Evolutionary conservation across 2,888 invertebrate species (phyloP), one percentile per base, ranked within the genome.

Genomic region (Melanophora roralis): DNA sequence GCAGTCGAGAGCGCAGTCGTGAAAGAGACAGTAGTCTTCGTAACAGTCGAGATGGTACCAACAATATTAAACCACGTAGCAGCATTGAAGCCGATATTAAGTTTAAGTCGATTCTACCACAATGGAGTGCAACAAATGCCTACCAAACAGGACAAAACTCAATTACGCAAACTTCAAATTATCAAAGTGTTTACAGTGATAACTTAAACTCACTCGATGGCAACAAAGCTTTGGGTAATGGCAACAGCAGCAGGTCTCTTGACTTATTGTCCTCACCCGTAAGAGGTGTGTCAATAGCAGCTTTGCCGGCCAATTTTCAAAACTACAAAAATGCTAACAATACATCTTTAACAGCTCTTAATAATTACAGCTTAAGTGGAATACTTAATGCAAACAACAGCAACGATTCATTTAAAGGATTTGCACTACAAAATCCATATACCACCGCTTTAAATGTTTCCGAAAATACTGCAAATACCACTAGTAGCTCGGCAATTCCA

Each of bases 391-490:
- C 72, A 9, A 57, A 82, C n/a, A 81, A 73, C 45, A 81, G 59
- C 43, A 73, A 53, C 49, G 81, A 82, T 53, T 57, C 78, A 8
- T 62, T 73, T 12, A 81, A 81, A n/a, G 71, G 78, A 6, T 84
- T 85, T 73, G 84, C 84, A 0, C 76, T 86, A 32, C 85, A 85
- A 78, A 86, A 86, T 68, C 86, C 86, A 1, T 86, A 85, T 59
- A 84, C 85, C 12, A 83, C 83, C 1, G 84, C 84, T 1, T 36
- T 81, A 3, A 82, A 60, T 47, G 74, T 81, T 1, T 27, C 19
- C 1, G 23, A 12, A 5, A 82, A 79, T 21, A 74, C 73, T 0
- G 21, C 49, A 57, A 75, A 74, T 45, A 64, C 45, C n/a, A 79
- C 65, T 8, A 82, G 49, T 12, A 81, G 65, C n/a, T 74, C 83